phyloP scores from a whole-genome alignment of 2,797 vertebrate genomes.

The Thalassophryne amazonica region DNA sequence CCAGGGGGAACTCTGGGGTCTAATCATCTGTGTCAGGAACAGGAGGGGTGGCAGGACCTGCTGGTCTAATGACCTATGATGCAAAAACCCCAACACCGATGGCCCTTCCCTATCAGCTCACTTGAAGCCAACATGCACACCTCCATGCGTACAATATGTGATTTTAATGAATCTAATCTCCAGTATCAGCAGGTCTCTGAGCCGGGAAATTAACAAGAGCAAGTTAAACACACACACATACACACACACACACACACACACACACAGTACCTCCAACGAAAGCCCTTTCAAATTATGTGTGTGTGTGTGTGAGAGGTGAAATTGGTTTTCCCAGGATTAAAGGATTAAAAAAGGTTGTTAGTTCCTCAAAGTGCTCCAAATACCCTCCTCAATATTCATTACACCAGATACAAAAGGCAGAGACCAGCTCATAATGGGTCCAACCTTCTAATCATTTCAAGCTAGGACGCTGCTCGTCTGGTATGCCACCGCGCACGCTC shows the following conservation, averaged over 20 bases:
- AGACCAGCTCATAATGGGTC: constrained; percentile 71
- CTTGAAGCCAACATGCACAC: constrained; percentile 36
- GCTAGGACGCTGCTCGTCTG: constrained; percentile 61
- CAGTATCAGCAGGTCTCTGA: constrained; percentile 87
- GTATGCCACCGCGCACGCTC: constrained; percentile 38
- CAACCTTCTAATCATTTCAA: constrained; percentile 77
- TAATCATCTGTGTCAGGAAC: constrained; percentile 17
- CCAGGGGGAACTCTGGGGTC: background rate
- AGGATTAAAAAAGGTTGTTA: constrained; percentile 92
- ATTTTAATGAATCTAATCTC: constrained; percentile 90
- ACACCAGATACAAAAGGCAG: constrained; percentile 84
- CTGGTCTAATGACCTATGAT: no score
- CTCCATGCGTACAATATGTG: constrained; percentile 74
- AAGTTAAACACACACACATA: constrained; percentile 83
- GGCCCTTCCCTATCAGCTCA: constrained; percentile 46
- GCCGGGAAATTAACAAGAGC: constrained; percentile 92
- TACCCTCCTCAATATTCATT: constrained; percentile 91
- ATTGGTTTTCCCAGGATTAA: constrained; percentile 96
- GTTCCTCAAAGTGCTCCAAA: constrained; percentile 93
- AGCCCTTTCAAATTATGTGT: constrained; percentile 75
- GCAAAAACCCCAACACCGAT: constrained; percentile 48
- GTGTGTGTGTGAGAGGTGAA: constrained; percentile 68
- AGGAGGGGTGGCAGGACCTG: constrained; percentile 20
- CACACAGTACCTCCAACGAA: constrained; percentile 56
- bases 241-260: constrained; percentile 3